Evolutionary conservation across 2,113 vertebrate species (phyloP).

Genomic region (Castor canadensis): DNA sequence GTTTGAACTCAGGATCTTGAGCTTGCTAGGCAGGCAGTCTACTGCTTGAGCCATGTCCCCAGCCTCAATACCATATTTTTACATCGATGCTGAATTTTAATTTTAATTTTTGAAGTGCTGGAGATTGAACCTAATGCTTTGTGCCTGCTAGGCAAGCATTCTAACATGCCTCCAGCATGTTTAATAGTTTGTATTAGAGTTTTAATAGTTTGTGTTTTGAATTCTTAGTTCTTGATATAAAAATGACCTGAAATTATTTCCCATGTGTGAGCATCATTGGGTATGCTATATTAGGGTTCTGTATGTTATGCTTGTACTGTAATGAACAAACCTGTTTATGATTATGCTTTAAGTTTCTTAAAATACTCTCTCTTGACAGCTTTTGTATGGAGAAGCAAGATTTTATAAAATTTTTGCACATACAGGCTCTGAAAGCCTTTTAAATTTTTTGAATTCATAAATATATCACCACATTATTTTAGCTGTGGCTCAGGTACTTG

Average conservation of each 20-base stretch:
- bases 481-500: constrained; percentile 9
- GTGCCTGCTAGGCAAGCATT: not conserved
- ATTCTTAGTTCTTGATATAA: constrained; percentile 42
- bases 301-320: constrained; percentile 36
- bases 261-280: constrained; percentile 24
- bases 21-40: too few species aligned
- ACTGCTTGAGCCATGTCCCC: too few species aligned
- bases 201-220: constrained; percentile 54
- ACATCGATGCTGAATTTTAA: constrained; percentile 36
- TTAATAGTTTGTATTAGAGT: constrained; percentile 54
- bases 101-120: not conserved
- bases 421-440: not conserved
- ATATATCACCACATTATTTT: constrained; percentile 22
- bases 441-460: not conserved
- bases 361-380: constrained; percentile 25
- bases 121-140: not conserved
- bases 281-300: constrained; percentile 53
- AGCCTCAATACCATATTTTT: constrained; percentile 30
- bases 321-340: constrained; percentile 57
- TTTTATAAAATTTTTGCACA: not conserved
- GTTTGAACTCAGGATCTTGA: too few species aligned
- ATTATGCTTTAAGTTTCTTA: constrained; percentile 40
- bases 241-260: constrained; percentile 54
- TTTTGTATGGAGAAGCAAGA: constrained; percentile 52
- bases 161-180: too few species aligned